A percentile compares a stretch with the other conserved stretches of the same genome.
Evolutionary conservation across 2,113 vertebrate species (phyloP).

Genomic region (Gopherus flavomarginatus): DNA sequence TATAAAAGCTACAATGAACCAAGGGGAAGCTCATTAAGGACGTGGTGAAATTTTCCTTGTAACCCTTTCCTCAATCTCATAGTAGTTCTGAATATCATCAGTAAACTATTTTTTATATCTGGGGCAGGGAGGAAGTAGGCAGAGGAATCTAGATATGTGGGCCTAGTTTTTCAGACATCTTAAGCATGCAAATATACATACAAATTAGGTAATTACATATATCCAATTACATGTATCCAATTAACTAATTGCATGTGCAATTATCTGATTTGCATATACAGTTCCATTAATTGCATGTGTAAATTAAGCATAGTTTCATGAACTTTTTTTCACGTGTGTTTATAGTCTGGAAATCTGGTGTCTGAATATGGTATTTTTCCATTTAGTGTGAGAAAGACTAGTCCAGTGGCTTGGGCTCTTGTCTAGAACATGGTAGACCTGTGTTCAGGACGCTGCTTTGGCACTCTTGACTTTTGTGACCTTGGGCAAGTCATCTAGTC

Average conservation of each 20-base stretch:
- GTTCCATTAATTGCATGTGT: accelerated
- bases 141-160: neutral
- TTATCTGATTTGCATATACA: neutral
- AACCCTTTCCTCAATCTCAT: neutral
- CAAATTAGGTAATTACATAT: neutral
- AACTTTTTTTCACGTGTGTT: accelerated
- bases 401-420: neutral
- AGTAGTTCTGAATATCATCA: neutral
- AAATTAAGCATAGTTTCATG: accelerated
- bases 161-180: neutral
- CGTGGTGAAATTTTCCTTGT: constrained; percentile 15
- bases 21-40: constrained; percentile 75
- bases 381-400: neutral
- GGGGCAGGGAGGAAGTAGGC: neutral
- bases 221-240: neutral
- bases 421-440: neutral
- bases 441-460: neutral
- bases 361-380: neutral
- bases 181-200: neutral
- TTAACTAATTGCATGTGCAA: neutral
- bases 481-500: neutral
- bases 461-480: neutral
- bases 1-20: constrained; percentile 70
- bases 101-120: neutral
- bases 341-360: neutral